Conservation (phyloP, 1,140 invertebrate species). For the Macrocentrus cingulum region DNA sequence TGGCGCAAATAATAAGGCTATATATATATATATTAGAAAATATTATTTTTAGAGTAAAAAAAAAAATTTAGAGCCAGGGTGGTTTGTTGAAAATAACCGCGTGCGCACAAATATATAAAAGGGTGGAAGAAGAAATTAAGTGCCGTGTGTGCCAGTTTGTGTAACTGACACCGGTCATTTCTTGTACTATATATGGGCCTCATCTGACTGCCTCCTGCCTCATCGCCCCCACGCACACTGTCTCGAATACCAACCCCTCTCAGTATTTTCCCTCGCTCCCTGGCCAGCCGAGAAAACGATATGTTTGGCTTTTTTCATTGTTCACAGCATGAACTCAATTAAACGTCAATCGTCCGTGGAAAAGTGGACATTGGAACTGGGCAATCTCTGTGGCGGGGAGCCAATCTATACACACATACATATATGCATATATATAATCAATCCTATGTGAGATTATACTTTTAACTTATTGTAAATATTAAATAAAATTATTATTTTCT, state of each 20-base stretch:
- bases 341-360: slow-evolving; percentile 27
- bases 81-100: slow-evolving; percentile 28
- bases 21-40: no score
- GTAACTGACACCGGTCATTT: slow-evolving; percentile 57
- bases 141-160: slow-evolving; percentile 52
- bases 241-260: no score
- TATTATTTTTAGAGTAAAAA: no score
- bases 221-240: no score
- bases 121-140: slow-evolving; percentile 27
- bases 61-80: no score
- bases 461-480: no score
- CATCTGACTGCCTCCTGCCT: slow-evolving; percentile 50
- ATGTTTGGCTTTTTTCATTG: slow-evolving; percentile 36
- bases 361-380: not conserved
- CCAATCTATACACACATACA: not conserved
- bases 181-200: slow-evolving; percentile 38
- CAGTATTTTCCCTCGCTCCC: slow-evolving; percentile 10
- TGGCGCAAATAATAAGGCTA: no score
- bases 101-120: slow-evolving; percentile 6
- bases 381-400: not conserved
- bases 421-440: no score
- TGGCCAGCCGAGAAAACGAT: slow-evolving; percentile 32
- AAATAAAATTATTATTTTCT: no score
- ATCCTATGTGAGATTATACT: no score
- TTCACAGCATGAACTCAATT: slow-evolving; percentile 26